Base-by-base conservation (phyloP, 2,797 vertebrate genomes). In the Pseudomugil gertrudae region DNA sequence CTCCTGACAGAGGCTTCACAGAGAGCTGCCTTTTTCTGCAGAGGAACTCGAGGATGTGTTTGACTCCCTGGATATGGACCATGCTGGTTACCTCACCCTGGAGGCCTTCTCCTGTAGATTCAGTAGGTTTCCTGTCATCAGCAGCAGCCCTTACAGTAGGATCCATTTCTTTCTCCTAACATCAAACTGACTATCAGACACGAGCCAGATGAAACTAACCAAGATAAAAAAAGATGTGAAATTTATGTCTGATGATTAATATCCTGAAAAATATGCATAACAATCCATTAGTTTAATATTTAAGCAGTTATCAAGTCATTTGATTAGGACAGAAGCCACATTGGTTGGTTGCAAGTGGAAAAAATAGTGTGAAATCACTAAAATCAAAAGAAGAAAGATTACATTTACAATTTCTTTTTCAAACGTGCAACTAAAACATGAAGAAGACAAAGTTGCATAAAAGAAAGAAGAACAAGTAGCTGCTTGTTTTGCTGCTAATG, bases 41-140 rank as follows among this genome's bases (percentile, higher is more conserved):
- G 94, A 95, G 65, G 95, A 98, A 17, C 92, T 98, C 71, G 95
- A 98, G 74, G 93, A 96, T 1, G 96, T 95, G 63, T 98, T 99
- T 71, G 94, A 96, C 77, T 95, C 94, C 0, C 85, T 99, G 91
- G 96, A 97, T 80, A 77, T 89, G 3, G 94, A 96, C 47, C 90
- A 79, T 57, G 94, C 94, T 0, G 95, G 96, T 27, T 95, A 90
- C 54, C 96, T 98, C 80, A 97, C 95, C 0, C 92, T 92, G 63
- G 93, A 94, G 77, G 96, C 95, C 55, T 98, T 98, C 87, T 92
- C 94, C 53, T 92, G 92, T 9, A 95, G 96, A 93, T 96, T 98
- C 82, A 95, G 97, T 98, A 87, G 92, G 96, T 95, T 75, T 72
- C 19, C 21, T n/a, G 5, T 19, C 14, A 3, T 40, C 48, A 26